These are phyloP conservation scores for Tupaia chinensis DNA, from an alignment of 2,113 vertebrate species.

Conservation along the genomic window DNA sequence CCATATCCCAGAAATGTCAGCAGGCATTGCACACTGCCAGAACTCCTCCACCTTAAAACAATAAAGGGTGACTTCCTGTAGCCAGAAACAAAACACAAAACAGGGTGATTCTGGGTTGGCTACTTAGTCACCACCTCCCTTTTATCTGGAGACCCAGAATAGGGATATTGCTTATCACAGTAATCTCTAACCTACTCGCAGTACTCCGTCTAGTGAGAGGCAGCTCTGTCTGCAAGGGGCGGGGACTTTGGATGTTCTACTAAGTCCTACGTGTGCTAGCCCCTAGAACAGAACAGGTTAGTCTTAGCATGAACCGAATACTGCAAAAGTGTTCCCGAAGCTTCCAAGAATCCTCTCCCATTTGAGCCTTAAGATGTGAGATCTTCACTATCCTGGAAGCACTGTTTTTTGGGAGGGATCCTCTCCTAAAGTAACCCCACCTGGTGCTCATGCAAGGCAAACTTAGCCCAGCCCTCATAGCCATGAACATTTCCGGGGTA, in stretches of 20 bases:
- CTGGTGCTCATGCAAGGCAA: neutral
- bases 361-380: neutral
- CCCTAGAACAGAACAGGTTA: neutral
- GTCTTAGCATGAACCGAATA: accelerated
- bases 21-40: accelerated
- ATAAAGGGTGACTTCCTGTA: neutral
- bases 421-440: neutral
- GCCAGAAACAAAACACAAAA: neutral
- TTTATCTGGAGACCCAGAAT: too few species aligned
- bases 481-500: too few species aligned
- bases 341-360: neutral
- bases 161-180: too few species aligned
- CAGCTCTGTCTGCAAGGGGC: neutral
- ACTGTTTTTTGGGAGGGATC: neutral
- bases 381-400: neutral
- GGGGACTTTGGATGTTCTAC: neutral
- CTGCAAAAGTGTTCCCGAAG: too few species aligned
- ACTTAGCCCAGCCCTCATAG: neutral
- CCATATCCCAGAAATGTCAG: accelerated
- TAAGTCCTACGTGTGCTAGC: accelerated
- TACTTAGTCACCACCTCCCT: too few species aligned
- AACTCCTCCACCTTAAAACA: neutral
- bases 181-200: too few species aligned
- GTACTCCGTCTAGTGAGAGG: too few species aligned
- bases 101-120: too few species aligned